Evolutionary conservation across 2,888 invertebrate genomes (phyloP).

Genomic region (Coremacera marginata): DNA sequence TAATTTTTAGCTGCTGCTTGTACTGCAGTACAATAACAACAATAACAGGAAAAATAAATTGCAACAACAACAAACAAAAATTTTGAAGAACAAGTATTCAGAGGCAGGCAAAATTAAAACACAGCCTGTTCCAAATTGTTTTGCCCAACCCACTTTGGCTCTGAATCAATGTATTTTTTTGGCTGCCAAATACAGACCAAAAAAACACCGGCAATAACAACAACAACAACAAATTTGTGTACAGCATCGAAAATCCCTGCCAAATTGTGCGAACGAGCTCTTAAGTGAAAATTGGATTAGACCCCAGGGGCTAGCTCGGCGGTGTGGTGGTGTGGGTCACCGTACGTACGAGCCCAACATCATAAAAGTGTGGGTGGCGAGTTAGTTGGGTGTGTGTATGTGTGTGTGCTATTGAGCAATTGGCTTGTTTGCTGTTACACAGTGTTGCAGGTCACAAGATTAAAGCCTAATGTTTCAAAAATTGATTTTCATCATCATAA

Average conservation of each 20-base stretch:
- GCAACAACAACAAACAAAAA: not conserved
- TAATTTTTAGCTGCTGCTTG: conserved; percentile 1
- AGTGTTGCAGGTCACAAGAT: not conserved
- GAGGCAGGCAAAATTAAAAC: not conserved
- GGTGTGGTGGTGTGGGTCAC: not conserved
- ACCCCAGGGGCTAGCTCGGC: conserved; percentile 38
- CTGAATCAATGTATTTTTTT: conserved; percentile 22
- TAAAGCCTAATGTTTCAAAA: conserved; percentile 24
- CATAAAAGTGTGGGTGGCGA: not conserved
- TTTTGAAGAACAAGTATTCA: not conserved
- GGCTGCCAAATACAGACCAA: conserved; percentile 14
- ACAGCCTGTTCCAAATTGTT: not conserved
- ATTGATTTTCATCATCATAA: conserved; percentile 3
- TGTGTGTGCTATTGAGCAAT: not conserved
- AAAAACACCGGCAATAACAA: conserved; percentile 26
- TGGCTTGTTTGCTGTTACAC: not conserved
- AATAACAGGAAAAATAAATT: not conserved
- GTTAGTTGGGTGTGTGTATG: not conserved
- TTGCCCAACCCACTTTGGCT: not conserved
- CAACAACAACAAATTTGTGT: conserved; percentile 12
- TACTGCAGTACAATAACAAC: not conserved
- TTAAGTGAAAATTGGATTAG: conserved; percentile 46
- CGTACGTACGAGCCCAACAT: not conserved
- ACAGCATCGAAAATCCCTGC: conserved; percentile 32
- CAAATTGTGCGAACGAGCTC: conserved; percentile 41